These are phyloP conservation scores for Pomacea canaliculata DNA, from an alignment of 2,888 invertebrate species.

Conservation along the genomic window DNA sequence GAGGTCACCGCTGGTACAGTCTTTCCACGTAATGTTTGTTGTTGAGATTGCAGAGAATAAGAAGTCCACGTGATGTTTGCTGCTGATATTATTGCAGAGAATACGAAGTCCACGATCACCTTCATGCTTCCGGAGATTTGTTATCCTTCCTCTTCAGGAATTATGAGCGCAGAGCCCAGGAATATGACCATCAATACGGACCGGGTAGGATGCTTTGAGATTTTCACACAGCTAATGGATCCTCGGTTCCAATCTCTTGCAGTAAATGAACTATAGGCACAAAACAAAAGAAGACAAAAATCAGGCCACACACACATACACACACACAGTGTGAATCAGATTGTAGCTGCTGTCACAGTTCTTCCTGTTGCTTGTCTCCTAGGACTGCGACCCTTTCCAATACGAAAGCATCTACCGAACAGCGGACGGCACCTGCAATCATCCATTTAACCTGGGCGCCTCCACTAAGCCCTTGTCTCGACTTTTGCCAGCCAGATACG, in stretches of 20 bases:
- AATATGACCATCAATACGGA: slow-evolving; percentile 15
- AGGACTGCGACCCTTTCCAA: slow-evolving; percentile 3
- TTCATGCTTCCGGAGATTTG: slow-evolving; percentile 10
- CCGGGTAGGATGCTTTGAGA: background rate
- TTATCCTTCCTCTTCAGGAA: slow-evolving; percentile 5
- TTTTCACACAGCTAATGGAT: too few relatives aligned
- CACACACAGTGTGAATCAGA: too few relatives aligned
- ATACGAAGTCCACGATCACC: background rate
- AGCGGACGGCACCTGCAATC: slow-evolving; percentile 22
- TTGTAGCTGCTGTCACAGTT: too few relatives aligned
- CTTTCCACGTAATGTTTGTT: too few relatives aligned
- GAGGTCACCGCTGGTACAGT: too few relatives aligned
- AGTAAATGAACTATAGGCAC: too few relatives aligned
- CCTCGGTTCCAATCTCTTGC: too few relatives aligned
- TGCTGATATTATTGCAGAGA: background rate
- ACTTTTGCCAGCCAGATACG: slow-evolving; percentile 6
- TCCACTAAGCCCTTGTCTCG: slow-evolving; percentile 9
- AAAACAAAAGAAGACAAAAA: too few relatives aligned
- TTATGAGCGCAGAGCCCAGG: slow-evolving; percentile 7
- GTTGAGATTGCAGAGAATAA: background rate
- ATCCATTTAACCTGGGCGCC: slow-evolving; percentile 18
- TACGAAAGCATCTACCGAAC: slow-evolving; percentile 18
- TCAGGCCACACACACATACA: too few relatives aligned
- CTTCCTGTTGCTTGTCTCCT: background rate
- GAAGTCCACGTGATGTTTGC: too few relatives aligned